Evolutionary conservation across 1,140 invertebrate genomes (phyloP), one percentile per base, ranked within the genome.

Genomic region (Dendrolimus kikuchii): DNA sequence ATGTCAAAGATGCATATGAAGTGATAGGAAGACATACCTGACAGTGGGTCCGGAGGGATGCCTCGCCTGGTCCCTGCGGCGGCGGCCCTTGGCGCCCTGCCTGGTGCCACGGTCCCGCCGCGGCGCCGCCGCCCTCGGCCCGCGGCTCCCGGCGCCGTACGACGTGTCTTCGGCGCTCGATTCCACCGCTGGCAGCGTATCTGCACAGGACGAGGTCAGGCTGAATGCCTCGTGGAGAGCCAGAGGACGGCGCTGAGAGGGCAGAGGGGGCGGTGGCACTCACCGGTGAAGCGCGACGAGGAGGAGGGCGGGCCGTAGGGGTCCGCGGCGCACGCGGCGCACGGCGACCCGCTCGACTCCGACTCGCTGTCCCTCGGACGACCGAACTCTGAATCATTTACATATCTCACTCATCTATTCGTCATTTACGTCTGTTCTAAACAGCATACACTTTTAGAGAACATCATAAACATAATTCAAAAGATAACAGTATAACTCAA

Each of bases 311-410:
- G 57, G 6, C 77, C 75, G 66, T 77, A 75, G 38, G 70, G 66
- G 44, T 77, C 71, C 23, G 74, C 77, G 46, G 75, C 70, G 71
- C 92, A 93, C 61, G 92, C 91, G 41, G 90, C 92, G 68, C 91
- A 92, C 53, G 92, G 92, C 64, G 92, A 92, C 4, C 91, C 92
- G 66, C 92, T 93, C 0, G 92, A 93, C 62, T 93, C 92, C 55
- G 86, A 92, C 88, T 88, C 92, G 61, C 86, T 92, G 59, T 79
- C 77, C 37, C 63, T 57, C 5, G 40, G 39, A 4, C 65, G 63
- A 4, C 66, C 69, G 58, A 66, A 71, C 47, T 71, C 74, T 77
- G 61, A 8, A 23, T 3, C 23, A 23, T 23, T 23, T 23, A 23
- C 23, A 23, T 23, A 23, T 23, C 23, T 23, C 23, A 23, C 23